These are phyloP conservation scores for Apodemia mormo DNA, from an alignment of 2,888 invertebrate species.

Conservation along the genomic window DNA sequence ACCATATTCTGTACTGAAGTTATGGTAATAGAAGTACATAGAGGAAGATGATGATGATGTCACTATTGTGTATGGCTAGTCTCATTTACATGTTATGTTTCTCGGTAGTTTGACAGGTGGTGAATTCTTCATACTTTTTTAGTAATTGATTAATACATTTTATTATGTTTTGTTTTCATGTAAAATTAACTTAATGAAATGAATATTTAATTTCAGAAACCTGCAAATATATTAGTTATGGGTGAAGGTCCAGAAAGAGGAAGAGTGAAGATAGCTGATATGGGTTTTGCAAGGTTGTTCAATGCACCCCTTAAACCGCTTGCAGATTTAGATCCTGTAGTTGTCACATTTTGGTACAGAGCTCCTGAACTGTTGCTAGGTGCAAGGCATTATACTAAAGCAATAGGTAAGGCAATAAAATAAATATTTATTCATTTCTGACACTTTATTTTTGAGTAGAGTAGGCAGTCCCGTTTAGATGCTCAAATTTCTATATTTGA, in stretches of 20 bases:
- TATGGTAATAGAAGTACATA: too few species aligned
- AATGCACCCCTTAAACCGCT: constrained; percentile 98
- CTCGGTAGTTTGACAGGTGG: too few species aligned
- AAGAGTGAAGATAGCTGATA: constrained; percentile 98
- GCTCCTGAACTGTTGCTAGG: constrained; percentile 97
- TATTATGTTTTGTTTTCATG: too few species aligned
- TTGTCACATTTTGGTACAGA: constrained; percentile 99
- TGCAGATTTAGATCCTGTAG: constrained; percentile 99
- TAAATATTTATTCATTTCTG: neutral
- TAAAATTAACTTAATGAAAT: too few species aligned
- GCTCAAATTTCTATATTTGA: neutral
- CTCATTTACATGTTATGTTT: too few species aligned
- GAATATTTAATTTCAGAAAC: constrained; percentile 85
- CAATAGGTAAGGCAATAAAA: constrained; percentile 86
- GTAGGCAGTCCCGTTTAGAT: neutral
- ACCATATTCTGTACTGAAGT: too few species aligned
- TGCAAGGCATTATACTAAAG: constrained; percentile 98
- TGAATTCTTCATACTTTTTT: too few species aligned
- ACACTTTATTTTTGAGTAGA: neutral
- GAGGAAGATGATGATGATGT: too few species aligned
- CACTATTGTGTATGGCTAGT: too few species aligned
- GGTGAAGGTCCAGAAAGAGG: constrained; percentile 99
- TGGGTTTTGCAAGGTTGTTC: constrained; percentile 99
- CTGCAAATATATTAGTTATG: constrained; percentile 99
- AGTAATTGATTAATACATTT: too few species aligned